Conservation (phyloP, 2,113 vertebrate species). For the Nothobranchius kuhntae region DNA sequence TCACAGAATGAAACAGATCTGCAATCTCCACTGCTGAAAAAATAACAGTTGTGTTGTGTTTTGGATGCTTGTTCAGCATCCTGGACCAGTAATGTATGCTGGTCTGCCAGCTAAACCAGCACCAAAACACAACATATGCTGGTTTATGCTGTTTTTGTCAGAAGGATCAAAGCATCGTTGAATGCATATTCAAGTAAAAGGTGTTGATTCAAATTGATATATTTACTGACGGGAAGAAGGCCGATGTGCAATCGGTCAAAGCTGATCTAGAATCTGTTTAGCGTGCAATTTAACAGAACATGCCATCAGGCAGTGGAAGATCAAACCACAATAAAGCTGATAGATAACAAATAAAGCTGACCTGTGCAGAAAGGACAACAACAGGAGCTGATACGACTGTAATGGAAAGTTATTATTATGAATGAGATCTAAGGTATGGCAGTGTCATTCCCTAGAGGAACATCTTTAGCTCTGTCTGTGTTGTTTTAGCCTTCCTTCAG, state of each 20-base stretch:
- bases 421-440: slow-evolving; percentile 12
- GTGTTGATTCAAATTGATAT: background rate
- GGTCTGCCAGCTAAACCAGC: no score
- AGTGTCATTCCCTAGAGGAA: slow-evolving; percentile 26
- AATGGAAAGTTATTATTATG: slow-evolving; percentile 50
- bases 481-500: slow-evolving; percentile 21
- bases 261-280: no score
- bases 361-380: slow-evolving; percentile 18
- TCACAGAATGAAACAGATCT: background rate
- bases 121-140: no score
- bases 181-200: slow-evolving; percentile 2
- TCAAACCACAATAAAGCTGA: slow-evolving; percentile 24
- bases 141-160: no score
- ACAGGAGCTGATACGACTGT: slow-evolving; percentile 55
- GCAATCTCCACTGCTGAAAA: background rate
- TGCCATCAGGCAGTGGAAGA: background rate
- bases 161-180: background rate
- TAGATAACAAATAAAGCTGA: slow-evolving; percentile 38
- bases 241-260: no score
- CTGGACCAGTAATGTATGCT: no score
- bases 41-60: no score
- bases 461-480: slow-evolving; percentile 17
- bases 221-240: background rate
- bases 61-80: no score
- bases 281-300: no score